Conservation (phyloP, 2,888 invertebrate genomes). For the Xylota sylvarum region DNA sequence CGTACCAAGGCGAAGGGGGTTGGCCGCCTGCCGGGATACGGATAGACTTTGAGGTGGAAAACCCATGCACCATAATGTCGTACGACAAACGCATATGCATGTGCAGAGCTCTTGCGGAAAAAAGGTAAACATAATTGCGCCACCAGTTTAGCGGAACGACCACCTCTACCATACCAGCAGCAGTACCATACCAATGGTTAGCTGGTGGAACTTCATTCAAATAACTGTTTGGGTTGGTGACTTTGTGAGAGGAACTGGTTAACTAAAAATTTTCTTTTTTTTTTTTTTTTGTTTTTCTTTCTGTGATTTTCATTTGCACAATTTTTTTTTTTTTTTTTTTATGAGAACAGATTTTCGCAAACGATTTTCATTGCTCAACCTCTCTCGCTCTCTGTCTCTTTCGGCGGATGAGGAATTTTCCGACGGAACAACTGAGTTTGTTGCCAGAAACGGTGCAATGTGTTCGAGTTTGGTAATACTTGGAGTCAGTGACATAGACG, state of each 20-base stretch:
- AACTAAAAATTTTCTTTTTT: conserved; percentile 21
- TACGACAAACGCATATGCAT: conserved; percentile 55
- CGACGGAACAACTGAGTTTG: conserved; percentile 41
- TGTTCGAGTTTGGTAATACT: conserved; percentile 61
- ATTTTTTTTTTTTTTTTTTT: conserved; percentile 37
- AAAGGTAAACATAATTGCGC: conserved; percentile 62
- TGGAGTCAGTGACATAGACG: conserved; percentile 21
- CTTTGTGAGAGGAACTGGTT: conserved; percentile 54
- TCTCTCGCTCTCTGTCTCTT: background rate
- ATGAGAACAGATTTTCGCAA: conserved; percentile 60
- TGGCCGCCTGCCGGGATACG: conserved; percentile 16
- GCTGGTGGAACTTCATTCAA: conserved; percentile 46
- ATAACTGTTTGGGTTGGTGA: conserved; percentile 32
- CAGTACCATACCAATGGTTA: conserved; percentile 10
- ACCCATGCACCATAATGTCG: conserved; percentile 42
- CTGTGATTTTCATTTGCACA: conserved; percentile 30
- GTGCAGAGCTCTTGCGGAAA: conserved; percentile 45
- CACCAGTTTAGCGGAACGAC: conserved; percentile 69
- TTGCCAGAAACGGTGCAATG: conserved; percentile 49
- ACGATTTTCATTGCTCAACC: conserved; percentile 52
- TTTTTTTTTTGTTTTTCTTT: conserved; percentile 28
- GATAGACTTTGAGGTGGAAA: conserved; percentile 61
- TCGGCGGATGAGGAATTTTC: conserved; percentile 53
- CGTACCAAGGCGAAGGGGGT: conserved; percentile 43
- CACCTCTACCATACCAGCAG: conserved; percentile 3